Conservation (phyloP, 2,113 vertebrate species). For the Micronisus gabar region DNA sequence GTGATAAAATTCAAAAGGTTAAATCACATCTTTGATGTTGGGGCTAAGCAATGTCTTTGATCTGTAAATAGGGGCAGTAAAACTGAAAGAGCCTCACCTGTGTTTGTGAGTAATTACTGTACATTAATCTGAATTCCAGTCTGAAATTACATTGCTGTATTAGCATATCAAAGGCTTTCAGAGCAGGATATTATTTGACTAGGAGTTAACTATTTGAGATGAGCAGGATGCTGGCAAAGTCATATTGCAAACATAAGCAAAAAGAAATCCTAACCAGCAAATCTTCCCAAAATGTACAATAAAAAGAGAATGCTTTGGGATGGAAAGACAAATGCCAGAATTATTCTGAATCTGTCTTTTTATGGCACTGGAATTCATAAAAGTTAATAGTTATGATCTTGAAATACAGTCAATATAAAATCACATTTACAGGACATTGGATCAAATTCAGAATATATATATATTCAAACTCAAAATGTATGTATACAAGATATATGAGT, state of each 20-base stretch:
- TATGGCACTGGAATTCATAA: not conserved
- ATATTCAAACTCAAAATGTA: not conserved
- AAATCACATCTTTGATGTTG: conserved; percentile 36
- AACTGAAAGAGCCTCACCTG: conserved; percentile 6
- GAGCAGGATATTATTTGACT: not conserved
- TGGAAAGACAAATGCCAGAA: not conserved
- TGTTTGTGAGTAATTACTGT: conserved; percentile 35
- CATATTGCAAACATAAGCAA: not conserved
- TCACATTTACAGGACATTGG: not conserved
- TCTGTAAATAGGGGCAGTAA: conserved; percentile 34
- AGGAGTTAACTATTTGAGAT: conserved; percentile 1
- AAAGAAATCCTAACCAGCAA: not conserved
- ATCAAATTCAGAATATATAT: not conserved
- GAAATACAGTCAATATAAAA: not conserved
- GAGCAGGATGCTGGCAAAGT: not conserved
- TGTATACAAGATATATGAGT: not conserved
- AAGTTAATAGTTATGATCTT: not conserved
- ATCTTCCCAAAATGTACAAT: not conserved
- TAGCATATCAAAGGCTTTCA: conserved; percentile 53
- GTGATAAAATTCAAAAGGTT: conserved; percentile 17
- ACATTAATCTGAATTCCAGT: conserved; percentile 1
- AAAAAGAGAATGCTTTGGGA: not conserved
- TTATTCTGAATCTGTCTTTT: not conserved
- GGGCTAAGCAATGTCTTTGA: conserved; percentile 10
- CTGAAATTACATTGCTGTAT: conserved; percentile 11